phyloP scores from a whole-genome alignment of 2,797 vertebrate species.

The Neoniphon sammara region DNA sequence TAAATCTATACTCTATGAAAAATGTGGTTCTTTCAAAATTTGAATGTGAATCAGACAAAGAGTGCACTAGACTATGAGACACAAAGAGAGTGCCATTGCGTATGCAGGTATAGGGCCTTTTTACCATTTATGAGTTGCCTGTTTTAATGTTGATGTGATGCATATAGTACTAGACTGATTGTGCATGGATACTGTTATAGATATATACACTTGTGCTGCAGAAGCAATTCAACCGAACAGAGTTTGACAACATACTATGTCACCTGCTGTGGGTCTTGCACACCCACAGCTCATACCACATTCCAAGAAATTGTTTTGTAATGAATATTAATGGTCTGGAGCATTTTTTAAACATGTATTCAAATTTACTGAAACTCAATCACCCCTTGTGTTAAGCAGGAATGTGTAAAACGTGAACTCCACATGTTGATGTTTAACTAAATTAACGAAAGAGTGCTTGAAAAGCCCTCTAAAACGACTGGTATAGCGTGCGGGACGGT shows the following conservation, averaged over 20 bases:
- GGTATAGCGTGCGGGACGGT: conserved; percentile 50
- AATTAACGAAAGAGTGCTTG: conserved; percentile 80
- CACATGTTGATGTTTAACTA: conserved; percentile 73
- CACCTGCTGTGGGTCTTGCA: not conserved
- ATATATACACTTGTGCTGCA: not conserved
- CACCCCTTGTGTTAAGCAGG: conserved; percentile 66
- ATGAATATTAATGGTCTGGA: conserved; percentile 73
- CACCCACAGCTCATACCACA: conserved; percentile 46
- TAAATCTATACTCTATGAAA: not conserved
- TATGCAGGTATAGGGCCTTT: conserved; percentile 27
- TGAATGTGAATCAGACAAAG: conserved; percentile 24
- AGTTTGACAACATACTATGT: not conserved
- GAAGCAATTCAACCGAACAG: not conserved
- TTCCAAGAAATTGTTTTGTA: conserved; percentile 62
- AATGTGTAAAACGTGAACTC: conserved; percentile 73
- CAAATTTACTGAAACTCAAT: conserved; percentile 71
- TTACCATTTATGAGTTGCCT: not conserved
- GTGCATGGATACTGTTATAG: not conserved
- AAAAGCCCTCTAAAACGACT: conserved; percentile 69
- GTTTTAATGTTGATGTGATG: not conserved
- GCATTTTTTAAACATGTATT: conserved; percentile 73
- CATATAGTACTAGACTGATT: not conserved
- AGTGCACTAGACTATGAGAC: conserved; percentile 4
- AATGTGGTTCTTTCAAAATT: not conserved
- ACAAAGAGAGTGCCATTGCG: not conserved